phyloP scores from a whole-genome alignment of 2,888 invertebrate species.

The Galerucella nymphaeae region DNA sequence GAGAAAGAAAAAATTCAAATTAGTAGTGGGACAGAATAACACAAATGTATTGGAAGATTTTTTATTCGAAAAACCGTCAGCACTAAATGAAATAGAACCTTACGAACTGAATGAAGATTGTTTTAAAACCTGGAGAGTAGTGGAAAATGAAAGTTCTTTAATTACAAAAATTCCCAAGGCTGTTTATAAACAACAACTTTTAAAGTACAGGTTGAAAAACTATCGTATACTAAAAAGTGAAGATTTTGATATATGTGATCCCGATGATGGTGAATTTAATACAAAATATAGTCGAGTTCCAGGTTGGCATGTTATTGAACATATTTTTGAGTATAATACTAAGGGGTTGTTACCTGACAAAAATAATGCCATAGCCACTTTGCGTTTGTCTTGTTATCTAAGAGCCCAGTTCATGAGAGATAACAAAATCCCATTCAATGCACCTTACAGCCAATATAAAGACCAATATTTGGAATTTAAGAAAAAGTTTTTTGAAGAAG shows the following conservation, averaged over 20 bases:
- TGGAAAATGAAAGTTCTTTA: slow-evolving; percentile 28
- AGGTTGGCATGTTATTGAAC: slow-evolving; percentile 45
- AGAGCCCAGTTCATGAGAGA: slow-evolving; percentile 45
- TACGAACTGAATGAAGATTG: slow-evolving; percentile 32
- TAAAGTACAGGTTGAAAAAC: slow-evolving; percentile 44
- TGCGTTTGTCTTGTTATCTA: slow-evolving; percentile 41
- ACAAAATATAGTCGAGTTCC: slow-evolving; percentile 48
- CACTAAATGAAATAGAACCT: slow-evolving; percentile 21
- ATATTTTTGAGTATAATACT: slow-evolving; percentile 49
- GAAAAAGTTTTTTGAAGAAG: slow-evolving; percentile 46
- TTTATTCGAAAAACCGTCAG: slow-evolving; percentile 32
- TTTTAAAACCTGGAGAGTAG: slow-evolving; percentile 29
- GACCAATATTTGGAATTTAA: slow-evolving; percentile 43
- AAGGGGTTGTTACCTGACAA: slow-evolving; percentile 50
- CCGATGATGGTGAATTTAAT: slow-evolving; percentile 48
- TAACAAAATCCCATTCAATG: slow-evolving; percentile 45
- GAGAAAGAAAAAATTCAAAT: slow-evolving; percentile 51
- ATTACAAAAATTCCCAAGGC: slow-evolving; percentile 41
- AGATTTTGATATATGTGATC: slow-evolving; percentile 47
- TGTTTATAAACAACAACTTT: slow-evolving; percentile 43
- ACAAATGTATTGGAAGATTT: slow-evolving; percentile 23
- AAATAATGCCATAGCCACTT: slow-evolving; percentile 47
- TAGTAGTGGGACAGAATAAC: slow-evolving; percentile 23
- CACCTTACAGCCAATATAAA: slow-evolving; percentile 47
- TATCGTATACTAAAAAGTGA: slow-evolving; percentile 40